Evolutionary conservation across 1,140 invertebrate species (phyloP).

Genomic region (Cherax destructor): DNA sequence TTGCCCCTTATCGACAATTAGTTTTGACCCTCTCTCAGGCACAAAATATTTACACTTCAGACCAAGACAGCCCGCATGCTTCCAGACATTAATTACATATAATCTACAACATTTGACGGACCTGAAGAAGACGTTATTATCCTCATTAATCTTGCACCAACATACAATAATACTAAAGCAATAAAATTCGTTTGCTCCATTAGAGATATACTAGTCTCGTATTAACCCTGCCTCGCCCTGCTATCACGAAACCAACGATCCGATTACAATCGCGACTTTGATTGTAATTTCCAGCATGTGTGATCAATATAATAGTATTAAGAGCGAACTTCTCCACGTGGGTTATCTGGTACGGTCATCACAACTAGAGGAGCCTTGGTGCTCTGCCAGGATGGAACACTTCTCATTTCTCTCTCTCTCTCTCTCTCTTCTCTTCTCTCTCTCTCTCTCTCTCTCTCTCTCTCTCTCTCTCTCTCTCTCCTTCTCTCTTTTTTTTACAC

Average conservation of each 20-base stretch:
- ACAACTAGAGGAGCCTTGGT: neutral
- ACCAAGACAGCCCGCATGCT: neutral
- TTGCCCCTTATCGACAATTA: neutral
- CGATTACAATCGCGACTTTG: constrained; percentile 6
- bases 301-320: neutral
- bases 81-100: constrained; percentile 4
- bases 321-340: neutral
- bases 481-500: too few species aligned
- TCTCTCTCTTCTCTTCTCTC: too few species aligned
- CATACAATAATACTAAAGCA: neutral
- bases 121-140: neutral
- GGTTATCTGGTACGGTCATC: neutral
- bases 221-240: neutral
- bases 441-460: too few species aligned
- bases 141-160: neutral
- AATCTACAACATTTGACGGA: neutral
- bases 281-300: constrained; percentile 5
- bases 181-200: neutral
- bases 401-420: too few species aligned
- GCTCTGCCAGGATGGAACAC: too few species aligned
- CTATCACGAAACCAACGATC: neutral
- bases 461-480: too few species aligned
- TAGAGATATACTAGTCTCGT: neutral
- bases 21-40: neutral
- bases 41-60: neutral